Base-by-base conservation (phyloP, 2,113 vertebrate genomes). In the Chamaetylas fuelleborni region DNA sequence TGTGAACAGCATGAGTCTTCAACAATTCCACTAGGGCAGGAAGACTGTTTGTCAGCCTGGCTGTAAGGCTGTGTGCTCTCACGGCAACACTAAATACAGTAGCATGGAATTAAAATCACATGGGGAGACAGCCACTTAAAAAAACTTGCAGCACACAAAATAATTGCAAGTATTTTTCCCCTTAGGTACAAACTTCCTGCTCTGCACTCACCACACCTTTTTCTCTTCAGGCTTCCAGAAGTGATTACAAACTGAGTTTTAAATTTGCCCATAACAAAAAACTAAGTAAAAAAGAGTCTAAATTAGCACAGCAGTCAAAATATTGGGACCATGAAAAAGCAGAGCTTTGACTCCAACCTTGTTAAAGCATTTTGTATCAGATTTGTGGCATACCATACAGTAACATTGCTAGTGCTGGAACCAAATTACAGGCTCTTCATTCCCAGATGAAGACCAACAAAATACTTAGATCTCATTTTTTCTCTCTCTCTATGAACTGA, bases 1-100 rank as follows among this genome's bases (percentile, higher is more conserved):
- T 94, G 95, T 42, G 86, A 96, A 58, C 71, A 60, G 95, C 69
- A 73, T 93, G 91, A 81, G 79, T 73, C 79, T 96, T 93, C 87
- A 96, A 77, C 86, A 97, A 93, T 86, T 94, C 73, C 66, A 60
- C 69, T 76, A 80, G 54, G 24, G 81, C 64, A 65, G 86, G 50
- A 81, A 36, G 48, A 48, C 31, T 61, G 73, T 88, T 62, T 76
- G 50, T 80, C 73, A 88, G 71, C 29, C 36, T 70, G n/a, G 28
- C 22, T 72, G 79, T 65, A 77, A 6, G 53, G 62, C 65, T 70
- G 45, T 45, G 61, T 70, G 74, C 57, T 93, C 50, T 83, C 93
- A 74, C 38, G 25, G 86, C 65, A 92, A 73, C 40, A 40, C 33
- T 62, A 69, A 84, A 79, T 72, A 67, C 36, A 72, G 24, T 43